These are phyloP conservation scores for Malurus leucopterus DNA, from an alignment of 2,797 vertebrate species.

Conservation along the genomic window DNA sequence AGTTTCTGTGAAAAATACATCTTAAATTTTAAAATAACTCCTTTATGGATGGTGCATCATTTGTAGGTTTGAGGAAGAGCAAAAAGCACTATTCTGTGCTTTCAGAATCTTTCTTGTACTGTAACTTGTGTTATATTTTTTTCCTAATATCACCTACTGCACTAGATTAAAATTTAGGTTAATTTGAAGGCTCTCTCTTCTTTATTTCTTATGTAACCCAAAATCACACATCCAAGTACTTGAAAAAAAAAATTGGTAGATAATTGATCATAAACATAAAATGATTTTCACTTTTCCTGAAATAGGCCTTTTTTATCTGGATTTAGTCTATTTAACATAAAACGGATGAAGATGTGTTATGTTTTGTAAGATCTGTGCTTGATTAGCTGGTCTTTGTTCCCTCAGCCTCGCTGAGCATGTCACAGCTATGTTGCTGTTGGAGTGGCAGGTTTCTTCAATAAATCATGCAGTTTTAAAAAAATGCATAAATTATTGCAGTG, in stretches of 20 bases:
- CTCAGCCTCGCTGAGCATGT: background rate
- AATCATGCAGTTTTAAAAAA: constrained; percentile 10
- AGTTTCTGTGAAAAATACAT: constrained; percentile 69
- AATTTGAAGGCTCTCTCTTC: background rate
- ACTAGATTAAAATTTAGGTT: background rate
- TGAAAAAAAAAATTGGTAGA: background rate
- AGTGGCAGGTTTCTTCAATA: constrained; percentile 50
- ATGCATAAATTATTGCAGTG: constrained; percentile 47
- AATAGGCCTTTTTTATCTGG: background rate
- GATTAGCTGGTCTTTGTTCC: constrained; percentile 51
- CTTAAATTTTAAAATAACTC: constrained; percentile 50
- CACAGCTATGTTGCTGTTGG: constrained; percentile 36
- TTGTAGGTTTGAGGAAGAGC: background rate
- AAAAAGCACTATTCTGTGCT: background rate
- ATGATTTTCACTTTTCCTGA: background rate
- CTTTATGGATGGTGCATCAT: constrained; percentile 7
- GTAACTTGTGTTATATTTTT: background rate
- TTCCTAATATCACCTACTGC: background rate
- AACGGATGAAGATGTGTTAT: constrained; percentile 42
- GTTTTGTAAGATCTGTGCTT: constrained; percentile 50
- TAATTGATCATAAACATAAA: background rate
- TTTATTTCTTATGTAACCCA: background rate
- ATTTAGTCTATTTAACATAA: background rate
- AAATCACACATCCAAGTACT: background rate
- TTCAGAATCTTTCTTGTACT: background rate